phyloP scores from a whole-genome alignment of 1,140 invertebrate genomes.

The Heliconius nattereri region DNA sequence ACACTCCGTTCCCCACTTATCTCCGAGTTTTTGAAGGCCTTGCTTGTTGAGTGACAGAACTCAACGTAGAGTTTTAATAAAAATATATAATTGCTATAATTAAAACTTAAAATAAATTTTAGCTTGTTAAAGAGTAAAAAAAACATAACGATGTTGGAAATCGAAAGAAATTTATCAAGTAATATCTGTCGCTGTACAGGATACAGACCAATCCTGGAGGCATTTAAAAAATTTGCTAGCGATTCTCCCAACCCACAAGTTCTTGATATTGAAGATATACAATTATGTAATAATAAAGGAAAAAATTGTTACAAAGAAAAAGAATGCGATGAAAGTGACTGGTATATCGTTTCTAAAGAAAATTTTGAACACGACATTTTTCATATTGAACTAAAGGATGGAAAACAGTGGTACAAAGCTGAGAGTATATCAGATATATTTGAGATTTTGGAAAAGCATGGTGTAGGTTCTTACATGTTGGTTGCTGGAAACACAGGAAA shows the following conservation, averaged over 20 bases:
- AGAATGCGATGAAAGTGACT: slow-evolving; percentile 51
- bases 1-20: no score
- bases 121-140: slow-evolving; percentile 64
- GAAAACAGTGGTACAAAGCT: slow-evolving; percentile 63
- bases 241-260: slow-evolving; percentile 76
- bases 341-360: slow-evolving; percentile 59
- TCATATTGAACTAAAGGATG: slow-evolving; percentile 62
- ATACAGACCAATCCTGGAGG: slow-evolving; percentile 89
- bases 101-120: slow-evolving; percentile 20
- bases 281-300: slow-evolving; percentile 45
- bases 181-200: slow-evolving; percentile 92
- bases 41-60: no score
- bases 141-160: slow-evolving; percentile 81
- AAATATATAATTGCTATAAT: no score
- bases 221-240: slow-evolving; percentile 86
- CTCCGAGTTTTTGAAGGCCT: no score
- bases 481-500: slow-evolving; percentile 81
- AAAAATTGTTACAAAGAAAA: slow-evolving; percentile 34
- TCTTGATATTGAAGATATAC: slow-evolving; percentile 64
- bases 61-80: no score
- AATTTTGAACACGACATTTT: slow-evolving; percentile 45
- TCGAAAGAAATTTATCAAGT: slow-evolving; percentile 82
- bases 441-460: slow-evolving; percentile 47
- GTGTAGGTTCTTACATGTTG: slow-evolving; percentile 73
- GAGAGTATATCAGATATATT: slow-evolving; percentile 61